A percentile compares a stretch with the other conserved stretches of the same genome.
Conservation (phyloP, 1,140 invertebrate species). For the Caenorhabditis latens region DNA sequence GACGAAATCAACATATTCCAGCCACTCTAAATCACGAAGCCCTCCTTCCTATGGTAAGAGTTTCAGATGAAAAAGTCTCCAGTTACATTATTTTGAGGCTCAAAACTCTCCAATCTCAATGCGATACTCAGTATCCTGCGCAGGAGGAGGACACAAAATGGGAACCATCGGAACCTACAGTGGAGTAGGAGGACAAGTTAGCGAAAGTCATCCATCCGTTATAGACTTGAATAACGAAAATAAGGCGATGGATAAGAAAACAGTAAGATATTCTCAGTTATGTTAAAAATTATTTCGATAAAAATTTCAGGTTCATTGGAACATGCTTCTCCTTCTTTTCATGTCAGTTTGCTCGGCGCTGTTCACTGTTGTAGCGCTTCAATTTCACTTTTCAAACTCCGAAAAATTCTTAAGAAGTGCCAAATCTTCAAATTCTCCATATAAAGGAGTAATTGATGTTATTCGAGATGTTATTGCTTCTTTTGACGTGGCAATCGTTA, state of each 20-base stretch:
- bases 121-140: conserved; percentile 28
- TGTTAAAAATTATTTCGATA: not conserved
- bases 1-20: conserved; percentile 10
- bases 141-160: not conserved
- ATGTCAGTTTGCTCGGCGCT: conserved; percentile 42
- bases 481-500: conserved; percentile 30
- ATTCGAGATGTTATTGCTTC: conserved; percentile 28
- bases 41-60: not conserved
- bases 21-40: conserved; percentile 8
- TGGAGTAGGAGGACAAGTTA: conserved; percentile 27
- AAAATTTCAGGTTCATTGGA: conserved; percentile 22
- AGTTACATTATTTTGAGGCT: not conserved
- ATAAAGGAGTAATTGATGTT: conserved; percentile 29
- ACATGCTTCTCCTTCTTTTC: conserved; percentile 21
- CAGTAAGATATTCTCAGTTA: not conserved
- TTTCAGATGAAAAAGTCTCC: not conserved
- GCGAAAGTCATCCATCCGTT: conserved; percentile 37
- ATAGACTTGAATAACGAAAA: conserved; percentile 38
- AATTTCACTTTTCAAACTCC: conserved; percentile 20
- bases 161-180: conserved; percentile 30
- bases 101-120: conserved; percentile 35
- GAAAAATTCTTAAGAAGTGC: conserved; percentile 10
- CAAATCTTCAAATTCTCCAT: not conserved
- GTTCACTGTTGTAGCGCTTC: not conserved
- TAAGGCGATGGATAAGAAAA: conserved; percentile 14